These are phyloP conservation scores for Leptatherina wallacei DNA, from an alignment of 2,797 vertebrate genomes.

Conservation along the genomic window DNA sequence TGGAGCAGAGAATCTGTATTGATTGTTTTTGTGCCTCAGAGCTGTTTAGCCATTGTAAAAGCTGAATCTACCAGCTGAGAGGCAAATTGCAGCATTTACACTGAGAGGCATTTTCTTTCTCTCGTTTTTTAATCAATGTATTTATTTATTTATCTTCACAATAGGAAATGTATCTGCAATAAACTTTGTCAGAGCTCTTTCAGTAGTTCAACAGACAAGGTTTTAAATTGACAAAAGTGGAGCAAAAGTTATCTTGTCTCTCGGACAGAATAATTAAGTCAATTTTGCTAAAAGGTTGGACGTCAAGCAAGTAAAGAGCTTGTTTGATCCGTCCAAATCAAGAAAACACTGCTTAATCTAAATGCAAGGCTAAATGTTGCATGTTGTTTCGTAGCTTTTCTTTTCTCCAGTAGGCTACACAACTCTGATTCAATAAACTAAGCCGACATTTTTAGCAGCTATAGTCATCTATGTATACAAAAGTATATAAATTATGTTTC, in stretches of 20 bases:
- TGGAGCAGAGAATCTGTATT: conserved; percentile 93
- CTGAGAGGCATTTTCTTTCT: conserved; percentile 87
- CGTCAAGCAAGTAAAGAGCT: background rate
- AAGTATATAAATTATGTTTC: background rate
- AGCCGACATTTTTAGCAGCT: background rate
- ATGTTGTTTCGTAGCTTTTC: background rate
- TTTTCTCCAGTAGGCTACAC: background rate
- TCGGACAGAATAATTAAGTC: background rate
- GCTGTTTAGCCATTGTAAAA: conserved; percentile 97
- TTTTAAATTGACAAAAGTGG: conserved; percentile 15
- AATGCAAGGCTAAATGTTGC: too few relatives aligned
- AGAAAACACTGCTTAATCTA: too few relatives aligned
- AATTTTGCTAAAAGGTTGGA: background rate
- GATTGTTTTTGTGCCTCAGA: conserved; percentile 94
- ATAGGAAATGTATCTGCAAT: conserved; percentile 60
- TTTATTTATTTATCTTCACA: conserved; percentile 67
- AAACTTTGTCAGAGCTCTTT: conserved; percentile 79
- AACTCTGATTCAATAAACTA: background rate
- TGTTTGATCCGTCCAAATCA: background rate
- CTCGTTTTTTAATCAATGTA: conserved; percentile 53
- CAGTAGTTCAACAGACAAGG: conserved; percentile 59
- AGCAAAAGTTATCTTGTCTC: conserved; percentile 14
- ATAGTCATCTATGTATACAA: background rate
- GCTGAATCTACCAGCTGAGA: conserved; percentile 97
- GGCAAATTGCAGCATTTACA: conserved; percentile 99